phyloP scores from a whole-genome alignment of 2,797 vertebrate species.

The Periparus ater region DNA sequence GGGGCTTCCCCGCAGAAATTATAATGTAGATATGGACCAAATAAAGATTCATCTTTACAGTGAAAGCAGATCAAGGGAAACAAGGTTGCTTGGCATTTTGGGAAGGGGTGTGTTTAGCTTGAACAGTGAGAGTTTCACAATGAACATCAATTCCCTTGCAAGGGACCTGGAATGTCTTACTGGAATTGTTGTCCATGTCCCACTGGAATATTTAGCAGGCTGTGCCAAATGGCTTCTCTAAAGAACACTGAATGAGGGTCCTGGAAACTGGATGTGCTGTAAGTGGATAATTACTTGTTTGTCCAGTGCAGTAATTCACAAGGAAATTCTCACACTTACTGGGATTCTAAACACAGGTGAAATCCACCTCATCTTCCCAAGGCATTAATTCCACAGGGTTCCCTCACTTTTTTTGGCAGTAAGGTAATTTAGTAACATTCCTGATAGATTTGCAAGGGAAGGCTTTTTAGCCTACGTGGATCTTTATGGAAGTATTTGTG shows the following conservation, averaged over 20 bases:
- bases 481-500: background rate
- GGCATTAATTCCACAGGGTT: background rate
- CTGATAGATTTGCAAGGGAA: background rate
- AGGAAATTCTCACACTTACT: background rate
- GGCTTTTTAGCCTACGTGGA: background rate
- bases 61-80: background rate
- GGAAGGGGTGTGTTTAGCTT: background rate
- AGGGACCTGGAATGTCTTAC: background rate
- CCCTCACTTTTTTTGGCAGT: background rate
- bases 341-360: background rate
- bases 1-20: background rate
- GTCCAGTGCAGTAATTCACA: background rate
- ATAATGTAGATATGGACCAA: background rate
- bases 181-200: background rate
- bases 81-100: background rate
- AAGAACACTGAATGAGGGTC: background rate
- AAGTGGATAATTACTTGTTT: conserved; percentile 20
- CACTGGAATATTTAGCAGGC: background rate
- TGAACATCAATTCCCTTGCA: background rate
- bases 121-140: background rate
- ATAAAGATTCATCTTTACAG: background rate
- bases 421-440: background rate
- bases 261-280: background rate
- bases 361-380: background rate
- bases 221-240: background rate